Percentiles rank a stretch among this genome's conserved stretches.
Evolutionary conservation across 2,113 vertebrate genomes (phyloP).

Genomic region (Origma solitaria): DNA sequence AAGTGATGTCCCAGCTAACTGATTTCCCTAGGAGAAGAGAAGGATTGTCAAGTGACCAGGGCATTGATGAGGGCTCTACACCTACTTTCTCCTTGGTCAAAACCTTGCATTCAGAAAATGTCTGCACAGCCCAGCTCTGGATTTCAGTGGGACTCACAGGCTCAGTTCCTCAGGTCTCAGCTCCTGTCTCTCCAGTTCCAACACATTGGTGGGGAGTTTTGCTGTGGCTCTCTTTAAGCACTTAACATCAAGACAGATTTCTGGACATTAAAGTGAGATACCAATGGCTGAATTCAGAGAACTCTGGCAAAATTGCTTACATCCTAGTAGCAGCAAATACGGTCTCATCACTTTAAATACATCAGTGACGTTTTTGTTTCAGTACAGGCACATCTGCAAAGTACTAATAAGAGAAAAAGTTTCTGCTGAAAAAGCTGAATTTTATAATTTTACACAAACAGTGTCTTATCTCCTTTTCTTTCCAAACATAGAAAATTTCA

Average conservation of each 20-base stretch:
- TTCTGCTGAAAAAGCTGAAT: neutral
- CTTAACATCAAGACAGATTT: neutral
- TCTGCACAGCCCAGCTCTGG: neutral
- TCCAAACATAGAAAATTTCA: neutral
- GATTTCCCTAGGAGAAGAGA: neutral
- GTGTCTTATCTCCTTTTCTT: neutral
- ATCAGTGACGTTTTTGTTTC: neutral
- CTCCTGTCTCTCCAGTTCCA: neutral
- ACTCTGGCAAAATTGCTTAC: neutral
- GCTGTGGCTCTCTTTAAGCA: neutral
- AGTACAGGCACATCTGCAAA: neutral
- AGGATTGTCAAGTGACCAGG: neutral
- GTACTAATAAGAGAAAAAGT: neutral
- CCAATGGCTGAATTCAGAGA: neutral
- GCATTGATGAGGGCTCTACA: neutral
- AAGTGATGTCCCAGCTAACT: neutral
- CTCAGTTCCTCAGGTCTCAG: neutral
- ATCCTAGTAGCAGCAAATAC: neutral
- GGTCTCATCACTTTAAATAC: neutral
- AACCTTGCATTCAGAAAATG: neutral
- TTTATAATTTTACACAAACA: neutral
- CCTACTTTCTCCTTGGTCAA: neutral
- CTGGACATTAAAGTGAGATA: neutral
- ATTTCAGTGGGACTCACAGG: neutral
- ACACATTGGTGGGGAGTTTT: neutral